Percentiles rank a stretch among this genome's conserved stretches.
Evolutionary conservation across 2,888 invertebrate species (phyloP).

Genomic region (Luperina testacea): DNA sequence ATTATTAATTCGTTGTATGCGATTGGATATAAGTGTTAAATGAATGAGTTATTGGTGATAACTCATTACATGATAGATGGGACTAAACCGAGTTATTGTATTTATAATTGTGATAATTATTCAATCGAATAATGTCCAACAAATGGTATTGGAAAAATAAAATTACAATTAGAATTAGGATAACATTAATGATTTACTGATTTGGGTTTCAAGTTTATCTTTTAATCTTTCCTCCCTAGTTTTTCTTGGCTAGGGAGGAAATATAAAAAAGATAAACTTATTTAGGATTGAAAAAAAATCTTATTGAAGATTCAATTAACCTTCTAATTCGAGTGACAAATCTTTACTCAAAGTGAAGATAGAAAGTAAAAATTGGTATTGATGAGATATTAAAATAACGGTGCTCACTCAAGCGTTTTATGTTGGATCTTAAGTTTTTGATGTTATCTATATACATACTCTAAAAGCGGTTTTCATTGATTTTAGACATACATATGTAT

Average conservation of each 20-base stretch:
- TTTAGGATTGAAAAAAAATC: not conserved
- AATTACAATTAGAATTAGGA: not conserved
- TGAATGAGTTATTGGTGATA: not conserved
- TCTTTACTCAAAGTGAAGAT: not conserved
- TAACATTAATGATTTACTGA: not conserved
- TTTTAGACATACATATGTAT: not conserved
- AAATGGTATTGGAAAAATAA: not conserved
- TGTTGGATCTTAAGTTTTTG: not conserved
- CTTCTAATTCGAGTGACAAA: not conserved
- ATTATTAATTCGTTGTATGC: not conserved
- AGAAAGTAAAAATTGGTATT: slow-evolving; percentile 33
- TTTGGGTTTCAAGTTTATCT: not conserved
- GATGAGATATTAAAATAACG: slow-evolving; percentile 2
- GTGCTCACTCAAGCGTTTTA: not conserved
- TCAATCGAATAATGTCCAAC: not conserved
- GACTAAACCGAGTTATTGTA: too few relatives aligned
- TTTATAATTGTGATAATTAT: not conserved
- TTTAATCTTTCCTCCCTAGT: not conserved
- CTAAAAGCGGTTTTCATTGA: not conserved
- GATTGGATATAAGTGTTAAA: not conserved
- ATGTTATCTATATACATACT: not conserved
- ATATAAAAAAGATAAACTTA: not conserved
- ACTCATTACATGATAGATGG: too few relatives aligned
- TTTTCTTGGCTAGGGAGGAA: not conserved
- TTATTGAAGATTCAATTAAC: not conserved